Evolutionary conservation across 2,888 invertebrate genomes (phyloP).

Genomic region (Megamerina dolium): DNA sequence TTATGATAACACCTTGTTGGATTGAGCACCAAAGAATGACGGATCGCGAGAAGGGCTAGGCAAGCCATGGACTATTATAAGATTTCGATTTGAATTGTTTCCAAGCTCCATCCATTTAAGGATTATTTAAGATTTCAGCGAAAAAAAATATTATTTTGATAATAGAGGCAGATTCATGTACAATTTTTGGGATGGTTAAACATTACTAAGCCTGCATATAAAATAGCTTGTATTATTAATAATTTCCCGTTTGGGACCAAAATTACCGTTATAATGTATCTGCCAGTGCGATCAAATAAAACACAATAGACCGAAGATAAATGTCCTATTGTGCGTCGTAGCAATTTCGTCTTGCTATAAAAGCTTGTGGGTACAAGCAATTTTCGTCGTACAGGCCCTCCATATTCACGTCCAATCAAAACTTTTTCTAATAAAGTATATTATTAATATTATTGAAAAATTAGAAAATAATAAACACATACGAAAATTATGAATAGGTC

Average conservation of each 20-base stretch:
- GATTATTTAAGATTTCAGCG: too few species aligned
- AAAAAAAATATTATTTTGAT: not conserved
- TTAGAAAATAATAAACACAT: conserved; percentile 29
- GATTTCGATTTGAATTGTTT: too few species aligned
- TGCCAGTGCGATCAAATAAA: conserved; percentile 85
- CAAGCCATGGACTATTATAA: too few species aligned
- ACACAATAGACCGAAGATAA: conserved; percentile 97
- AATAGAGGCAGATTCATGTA: not conserved
- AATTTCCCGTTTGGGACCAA: too few species aligned
- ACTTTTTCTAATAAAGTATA: conserved; percentile 61
- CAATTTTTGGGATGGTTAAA: too few species aligned
- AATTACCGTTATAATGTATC: conserved; percentile 80
- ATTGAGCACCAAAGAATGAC: too few species aligned
- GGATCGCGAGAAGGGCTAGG: too few species aligned
- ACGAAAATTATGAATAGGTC: conserved; percentile 56
- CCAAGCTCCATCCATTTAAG: too few species aligned
- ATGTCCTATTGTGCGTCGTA: conserved; percentile 84
- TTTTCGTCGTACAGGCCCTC: conserved; percentile 58
- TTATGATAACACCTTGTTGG: too few species aligned
- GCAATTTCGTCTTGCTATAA: conserved; percentile 63
- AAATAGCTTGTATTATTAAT: too few species aligned
- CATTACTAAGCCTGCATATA: too few species aligned
- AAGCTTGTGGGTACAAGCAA: conserved; percentile 58
- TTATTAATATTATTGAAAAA: not conserved
- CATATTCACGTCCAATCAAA: conserved; percentile 61